These are phyloP conservation scores for Azorinus chamasolen DNA, from an alignment of 2,888 invertebrate genomes.

Conservation along the genomic window DNA sequence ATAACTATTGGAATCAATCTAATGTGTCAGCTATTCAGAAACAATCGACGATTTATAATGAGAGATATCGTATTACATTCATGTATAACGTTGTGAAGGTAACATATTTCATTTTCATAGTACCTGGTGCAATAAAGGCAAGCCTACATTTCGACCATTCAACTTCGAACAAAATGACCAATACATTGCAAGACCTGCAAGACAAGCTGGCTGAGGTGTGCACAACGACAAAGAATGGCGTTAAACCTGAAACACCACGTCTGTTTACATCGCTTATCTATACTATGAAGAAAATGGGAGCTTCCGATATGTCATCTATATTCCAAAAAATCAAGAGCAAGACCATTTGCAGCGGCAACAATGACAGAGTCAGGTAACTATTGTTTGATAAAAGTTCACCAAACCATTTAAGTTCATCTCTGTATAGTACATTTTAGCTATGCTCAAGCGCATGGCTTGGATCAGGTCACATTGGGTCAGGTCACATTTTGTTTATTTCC, in stretches of 20 bases:
- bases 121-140: conserved; percentile 1
- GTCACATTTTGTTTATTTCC: no score
- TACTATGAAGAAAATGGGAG: conserved; percentile 84
- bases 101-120: background rate
- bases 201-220: conserved; percentile 77
- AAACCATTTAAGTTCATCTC: no score
- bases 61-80: no score
- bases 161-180: conserved; percentile 22
- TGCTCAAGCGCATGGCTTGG: no score
- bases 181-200: conserved; percentile 55
- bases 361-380: conserved; percentile 71
- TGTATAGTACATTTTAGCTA: no score
- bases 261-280: conserved; percentile 87
- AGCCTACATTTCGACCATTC: conserved; percentile 73
- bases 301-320: conserved; percentile 80
- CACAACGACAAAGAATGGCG: conserved; percentile 78
- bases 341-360: conserved; percentile 72
- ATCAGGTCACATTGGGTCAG: no score
- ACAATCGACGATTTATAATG: no score
- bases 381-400: no score
- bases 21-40: no score
- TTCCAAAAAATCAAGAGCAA: conserved; percentile 68
- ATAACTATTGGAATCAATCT: no score
- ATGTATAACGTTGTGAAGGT: background rate
- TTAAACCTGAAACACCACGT: conserved; percentile 86